Percentiles rank a stretch among this genome's conserved stretches.
Evolutionary conservation across 2,888 invertebrate species (phyloP).

Genomic region (Brachyopa scutellaris): DNA sequence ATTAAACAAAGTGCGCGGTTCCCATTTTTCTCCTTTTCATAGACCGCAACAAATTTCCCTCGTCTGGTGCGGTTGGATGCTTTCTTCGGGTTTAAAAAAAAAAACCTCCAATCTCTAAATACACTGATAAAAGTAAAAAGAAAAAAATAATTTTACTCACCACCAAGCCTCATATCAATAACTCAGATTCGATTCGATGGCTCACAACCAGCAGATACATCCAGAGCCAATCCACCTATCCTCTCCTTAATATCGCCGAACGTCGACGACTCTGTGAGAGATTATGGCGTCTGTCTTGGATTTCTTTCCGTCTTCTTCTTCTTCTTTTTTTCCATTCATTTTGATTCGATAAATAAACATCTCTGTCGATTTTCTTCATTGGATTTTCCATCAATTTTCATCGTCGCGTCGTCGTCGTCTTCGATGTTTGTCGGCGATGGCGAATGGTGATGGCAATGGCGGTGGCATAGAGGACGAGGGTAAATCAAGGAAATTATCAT

Average conservation of each 20-base stretch:
- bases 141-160: constrained; percentile 31
- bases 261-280: constrained; percentile 44
- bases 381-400: constrained; percentile 72
- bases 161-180: constrained; percentile 68
- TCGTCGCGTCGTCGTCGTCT: too few relatives aligned
- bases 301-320: constrained; percentile 21
- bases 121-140: constrained; percentile 18
- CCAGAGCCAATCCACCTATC: constrained; percentile 25
- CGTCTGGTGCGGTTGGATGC: neutral
- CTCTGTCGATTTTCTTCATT: constrained; percentile 72
- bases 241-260: neutral
- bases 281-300: constrained; percentile 70
- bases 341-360: constrained; percentile 72
- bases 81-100: neutral
- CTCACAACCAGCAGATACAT: constrained; percentile 42
- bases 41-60: constrained; percentile 60
- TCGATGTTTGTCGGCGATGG: neutral
- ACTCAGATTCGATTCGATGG: constrained; percentile 70
- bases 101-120: constrained; percentile 29
- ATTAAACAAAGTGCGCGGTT: constrained; percentile 23
- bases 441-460: neutral
- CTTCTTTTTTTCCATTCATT: constrained; percentile 10
- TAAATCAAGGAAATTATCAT: constrained; percentile 70
- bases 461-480: constrained; percentile 26
- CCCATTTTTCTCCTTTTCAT: constrained; percentile 5